Base-by-base conservation (phyloP, 2,113 vertebrate species). In the Indicator maculatus region DNA sequence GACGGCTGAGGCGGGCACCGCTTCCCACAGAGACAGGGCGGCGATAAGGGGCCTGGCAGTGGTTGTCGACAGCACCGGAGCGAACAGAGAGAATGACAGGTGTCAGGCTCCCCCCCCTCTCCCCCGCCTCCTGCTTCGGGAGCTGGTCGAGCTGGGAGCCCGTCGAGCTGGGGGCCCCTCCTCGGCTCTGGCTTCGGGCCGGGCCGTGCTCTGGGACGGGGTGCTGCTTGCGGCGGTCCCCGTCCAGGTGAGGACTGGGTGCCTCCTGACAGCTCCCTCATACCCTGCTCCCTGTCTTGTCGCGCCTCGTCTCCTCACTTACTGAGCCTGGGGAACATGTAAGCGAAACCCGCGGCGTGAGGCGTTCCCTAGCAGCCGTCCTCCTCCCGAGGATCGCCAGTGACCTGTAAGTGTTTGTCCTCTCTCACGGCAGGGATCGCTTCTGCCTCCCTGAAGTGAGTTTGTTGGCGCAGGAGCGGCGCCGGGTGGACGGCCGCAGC, bases 401-500 rank as follows among this genome's bases (percentile, higher is more conserved):
- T 96, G 66, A 96, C 45, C 17, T 15, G 50, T 28, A 15, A 71
- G 31, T 67, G 81, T 91, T 66, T 91, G 70, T 87, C 83, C 88
- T 72, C 67, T 61, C 45, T 93, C 91, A 8, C 70, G 84, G n/a
- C 77, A 98, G 97, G 98, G 93, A 45, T 79, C 39, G 14, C 47
- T 52, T 65, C 31, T 67, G 38, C 9, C 16, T 93, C 75, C 81
- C 82, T 58, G 89, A 84, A 74, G 86, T 86, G 90, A 77, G 69
- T 83, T 87, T 74, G 52, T 33, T 75, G 85, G 71, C 77, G 95
- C 89, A 81, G 94, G 96, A 90, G 96, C 90, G 93, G 94, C 94
- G 83, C 90, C 86, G 89, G 90, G 87, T 90, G 31, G 91, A 83
- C 78, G 79, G 95, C 73, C 56, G 83, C 86, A 81, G 98, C 96